Evolutionary conservation across 2,113 vertebrate species (phyloP).

Genomic region (Cichladusa arquata): DNA sequence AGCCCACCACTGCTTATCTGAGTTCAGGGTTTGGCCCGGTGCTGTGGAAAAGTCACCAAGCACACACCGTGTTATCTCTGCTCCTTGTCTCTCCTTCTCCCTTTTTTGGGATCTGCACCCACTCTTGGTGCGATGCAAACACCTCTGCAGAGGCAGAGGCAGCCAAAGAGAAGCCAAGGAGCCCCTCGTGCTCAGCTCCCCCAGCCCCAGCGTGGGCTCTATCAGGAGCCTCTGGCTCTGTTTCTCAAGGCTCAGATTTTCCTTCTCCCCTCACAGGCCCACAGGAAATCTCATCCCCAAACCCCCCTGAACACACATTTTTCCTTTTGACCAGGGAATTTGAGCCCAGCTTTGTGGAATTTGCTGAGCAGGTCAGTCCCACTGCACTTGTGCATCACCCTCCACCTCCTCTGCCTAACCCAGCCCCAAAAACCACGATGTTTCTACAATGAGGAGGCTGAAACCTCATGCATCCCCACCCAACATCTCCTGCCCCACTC

Average conservation of each 20-base stretch:
- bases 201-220: not conserved
- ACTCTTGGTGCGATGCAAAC: not conserved
- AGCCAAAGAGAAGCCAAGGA: not conserved
- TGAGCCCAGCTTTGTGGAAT: not conserved
- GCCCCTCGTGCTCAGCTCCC: not conserved
- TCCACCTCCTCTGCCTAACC: not conserved
- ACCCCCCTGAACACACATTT: fast-evolving
- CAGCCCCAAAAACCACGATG: fast-evolving
- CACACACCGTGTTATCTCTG: fast-evolving
- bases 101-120: not conserved
- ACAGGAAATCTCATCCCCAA: not conserved
- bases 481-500: fast-evolving
- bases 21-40: not conserved
- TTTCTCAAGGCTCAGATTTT: not conserved
- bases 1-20: not conserved
- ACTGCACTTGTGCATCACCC: fast-evolving
- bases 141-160: not conserved
- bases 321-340: not conserved
- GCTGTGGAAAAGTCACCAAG: not conserved
- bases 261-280: not conserved
- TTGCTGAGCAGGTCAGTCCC: fast-evolving
- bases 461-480: fast-evolving
- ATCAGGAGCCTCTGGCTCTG: not conserved
- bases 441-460: fast-evolving
- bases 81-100: not conserved